A percentile compares a stretch with the other conserved stretches of the same genome.
Evolutionary conservation across 2,797 vertebrate species (phyloP).

Genomic region (Allobates femoralis): DNA sequence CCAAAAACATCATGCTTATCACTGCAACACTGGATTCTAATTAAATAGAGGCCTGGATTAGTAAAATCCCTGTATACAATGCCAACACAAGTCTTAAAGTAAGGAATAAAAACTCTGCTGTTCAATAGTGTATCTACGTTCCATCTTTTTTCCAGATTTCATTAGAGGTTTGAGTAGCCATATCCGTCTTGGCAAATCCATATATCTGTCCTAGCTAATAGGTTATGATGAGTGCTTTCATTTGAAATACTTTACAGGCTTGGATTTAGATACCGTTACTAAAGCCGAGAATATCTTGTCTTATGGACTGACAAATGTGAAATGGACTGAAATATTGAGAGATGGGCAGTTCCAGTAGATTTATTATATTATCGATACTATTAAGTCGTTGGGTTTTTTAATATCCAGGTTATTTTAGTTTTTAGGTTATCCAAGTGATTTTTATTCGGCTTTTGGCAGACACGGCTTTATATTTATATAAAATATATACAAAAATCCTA

Average conservation of each 20-base stretch:
- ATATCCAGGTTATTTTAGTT: neutral
- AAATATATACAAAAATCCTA: no score
- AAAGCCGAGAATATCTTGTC: neutral
- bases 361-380: neutral
- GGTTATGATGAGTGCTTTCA: constrained; percentile 35
- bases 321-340: neutral
- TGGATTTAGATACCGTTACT: neutral
- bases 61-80: constrained; percentile 42
- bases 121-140: constrained; percentile 27
- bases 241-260: constrained; percentile 8
- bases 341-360: neutral
- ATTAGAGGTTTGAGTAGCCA: constrained; percentile 14
- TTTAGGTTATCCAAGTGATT: neutral
- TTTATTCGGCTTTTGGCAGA: neutral
- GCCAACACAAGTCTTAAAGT: constrained; percentile 41
- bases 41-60: constrained; percentile 50
- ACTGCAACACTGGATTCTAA: constrained; percentile 51
- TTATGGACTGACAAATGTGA: neutral
- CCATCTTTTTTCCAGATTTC: constrained; percentile 31
- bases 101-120: constrained; percentile 22
- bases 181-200: constrained; percentile 13
- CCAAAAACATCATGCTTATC: constrained; percentile 56
- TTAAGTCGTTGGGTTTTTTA: neutral
- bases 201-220: constrained; percentile 24
- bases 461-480: no score